Percentiles rank a stretch among this genome's conserved stretches.
These are phyloP conservation scores for Plagodis dolabraria DNA, from an alignment of 2,888 invertebrate genomes.

Conservation along the genomic window DNA sequence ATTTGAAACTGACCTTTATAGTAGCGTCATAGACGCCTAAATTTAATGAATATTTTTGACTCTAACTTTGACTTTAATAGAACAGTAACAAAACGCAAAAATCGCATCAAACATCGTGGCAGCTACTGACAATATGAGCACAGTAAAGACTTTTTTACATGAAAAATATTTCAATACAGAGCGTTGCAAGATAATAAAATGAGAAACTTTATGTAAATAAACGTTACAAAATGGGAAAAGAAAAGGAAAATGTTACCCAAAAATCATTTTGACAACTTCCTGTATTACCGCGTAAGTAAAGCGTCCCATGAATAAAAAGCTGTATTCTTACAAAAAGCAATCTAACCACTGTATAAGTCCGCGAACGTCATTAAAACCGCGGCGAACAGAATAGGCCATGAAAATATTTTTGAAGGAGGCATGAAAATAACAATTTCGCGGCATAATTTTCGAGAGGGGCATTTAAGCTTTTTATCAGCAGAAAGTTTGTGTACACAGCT, in stretches of 20 bases:
- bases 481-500: slow-evolving; percentile 77
- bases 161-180: too few species aligned
- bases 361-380: slow-evolving; percentile 63
- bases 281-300: slow-evolving; percentile 20
- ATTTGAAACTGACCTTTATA: too few species aligned
- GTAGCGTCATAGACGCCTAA: too few species aligned
- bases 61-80: too few species aligned
- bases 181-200: too few species aligned
- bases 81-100: too few species aligned
- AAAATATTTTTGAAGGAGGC: slow-evolving; percentile 64
- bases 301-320: slow-evolving; percentile 42
- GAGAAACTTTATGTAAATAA: too few species aligned
- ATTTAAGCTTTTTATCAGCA: slow-evolving; percentile 80
- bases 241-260: neutral
- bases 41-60: too few species aligned
- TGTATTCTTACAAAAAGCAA: slow-evolving; percentile 67
- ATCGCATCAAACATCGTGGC: too few species aligned
- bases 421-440: slow-evolving; percentile 76
- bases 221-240: too few species aligned
- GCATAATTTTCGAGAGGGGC: slow-evolving; percentile 77
- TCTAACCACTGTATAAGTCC: slow-evolving; percentile 66
- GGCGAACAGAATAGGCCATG: slow-evolving; percentile 60
- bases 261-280: neutral
- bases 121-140: too few species aligned
- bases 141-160: too few species aligned